Percentiles rank a stretch among this genome's conserved stretches.
Conservation (phyloP, 2,797 vertebrate species). For the Pseudocheirus occidentalis region DNA sequence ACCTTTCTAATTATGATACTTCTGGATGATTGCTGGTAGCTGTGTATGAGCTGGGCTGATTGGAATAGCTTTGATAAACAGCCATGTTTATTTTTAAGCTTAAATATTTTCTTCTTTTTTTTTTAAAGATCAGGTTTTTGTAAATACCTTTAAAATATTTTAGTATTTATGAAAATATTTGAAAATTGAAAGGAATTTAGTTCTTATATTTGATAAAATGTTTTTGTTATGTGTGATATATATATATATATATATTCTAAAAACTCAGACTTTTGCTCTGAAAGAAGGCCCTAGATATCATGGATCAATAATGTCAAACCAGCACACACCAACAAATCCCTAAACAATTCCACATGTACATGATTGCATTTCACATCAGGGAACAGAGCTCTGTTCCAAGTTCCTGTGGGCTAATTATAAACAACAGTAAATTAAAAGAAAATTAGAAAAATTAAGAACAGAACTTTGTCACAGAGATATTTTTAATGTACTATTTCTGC, state of each 20-base stretch:
- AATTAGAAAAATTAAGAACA: conserved; percentile 29
- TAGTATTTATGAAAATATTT: conserved; percentile 25
- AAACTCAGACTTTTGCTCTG: not conserved
- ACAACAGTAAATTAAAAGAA: conserved; percentile 26
- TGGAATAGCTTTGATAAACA: conserved; percentile 13
- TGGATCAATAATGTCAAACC: not conserved
- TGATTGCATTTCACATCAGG: not conserved
- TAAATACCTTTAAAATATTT: not conserved
- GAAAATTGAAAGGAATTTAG: conserved; percentile 3
- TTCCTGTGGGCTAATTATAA: conserved; percentile 12
- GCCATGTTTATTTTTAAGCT: not conserved
- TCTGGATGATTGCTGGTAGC: not conserved
- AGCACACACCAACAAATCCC: not conserved
- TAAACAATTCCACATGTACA: not conserved
- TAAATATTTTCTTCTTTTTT: conserved; percentile 13
- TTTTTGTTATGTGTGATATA: not conserved
- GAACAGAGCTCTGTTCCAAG: conserved; percentile 11
- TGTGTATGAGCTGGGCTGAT: not conserved
- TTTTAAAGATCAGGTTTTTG: not conserved
- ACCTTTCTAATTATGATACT: not conserved
- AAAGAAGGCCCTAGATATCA: not conserved
- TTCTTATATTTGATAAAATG: conserved; percentile 41
- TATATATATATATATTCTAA: not conserved
- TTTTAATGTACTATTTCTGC: conserved; percentile 17
- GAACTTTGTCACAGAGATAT: conserved; percentile 13